Conservation (phyloP, 2,797 vertebrate species). For the Apogon talboti region DNA sequence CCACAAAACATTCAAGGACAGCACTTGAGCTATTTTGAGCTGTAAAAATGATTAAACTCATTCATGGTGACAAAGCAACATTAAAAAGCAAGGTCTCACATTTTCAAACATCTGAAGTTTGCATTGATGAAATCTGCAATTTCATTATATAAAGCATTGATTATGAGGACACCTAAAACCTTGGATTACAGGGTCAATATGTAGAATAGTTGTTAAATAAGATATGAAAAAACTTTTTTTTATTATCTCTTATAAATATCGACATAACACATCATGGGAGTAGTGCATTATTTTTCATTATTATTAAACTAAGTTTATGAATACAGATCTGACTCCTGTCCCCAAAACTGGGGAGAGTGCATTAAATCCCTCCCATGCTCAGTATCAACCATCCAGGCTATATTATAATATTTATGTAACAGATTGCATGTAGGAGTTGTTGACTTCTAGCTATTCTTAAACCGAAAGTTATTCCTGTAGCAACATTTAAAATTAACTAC, state of each 20-base stretch:
- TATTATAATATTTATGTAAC: background rate
- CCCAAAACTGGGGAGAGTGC: too few relatives aligned
- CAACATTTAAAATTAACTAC: too few relatives aligned
- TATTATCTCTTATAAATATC: too few relatives aligned
- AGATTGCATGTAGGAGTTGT: background rate
- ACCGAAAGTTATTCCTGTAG: background rate
- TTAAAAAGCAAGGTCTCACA: conserved; percentile 30
- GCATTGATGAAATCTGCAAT: conserved; percentile 25
- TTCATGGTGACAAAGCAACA: conserved; percentile 51
- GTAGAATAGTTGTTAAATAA: too few relatives aligned
- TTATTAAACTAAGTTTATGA: too few relatives aligned
- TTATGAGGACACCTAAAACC: conserved; percentile 20
- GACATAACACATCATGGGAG: too few relatives aligned
- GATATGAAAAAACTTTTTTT: too few relatives aligned
- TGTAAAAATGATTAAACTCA: conserved; percentile 50
- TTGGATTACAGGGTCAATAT: too few relatives aligned
- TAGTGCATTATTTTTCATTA: too few relatives aligned
- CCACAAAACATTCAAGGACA: conserved; percentile 50
- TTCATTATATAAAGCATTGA: background rate
- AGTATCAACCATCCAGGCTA: background rate
- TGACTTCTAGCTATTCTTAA: background rate
- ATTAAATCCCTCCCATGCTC: background rate
- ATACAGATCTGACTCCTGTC: too few relatives aligned
- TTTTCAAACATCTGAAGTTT: conserved; percentile 38
- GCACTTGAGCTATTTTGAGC: conserved; percentile 65